Conservation (phyloP, 2,888 invertebrate species). For the Drosophila longiperda region DNA sequence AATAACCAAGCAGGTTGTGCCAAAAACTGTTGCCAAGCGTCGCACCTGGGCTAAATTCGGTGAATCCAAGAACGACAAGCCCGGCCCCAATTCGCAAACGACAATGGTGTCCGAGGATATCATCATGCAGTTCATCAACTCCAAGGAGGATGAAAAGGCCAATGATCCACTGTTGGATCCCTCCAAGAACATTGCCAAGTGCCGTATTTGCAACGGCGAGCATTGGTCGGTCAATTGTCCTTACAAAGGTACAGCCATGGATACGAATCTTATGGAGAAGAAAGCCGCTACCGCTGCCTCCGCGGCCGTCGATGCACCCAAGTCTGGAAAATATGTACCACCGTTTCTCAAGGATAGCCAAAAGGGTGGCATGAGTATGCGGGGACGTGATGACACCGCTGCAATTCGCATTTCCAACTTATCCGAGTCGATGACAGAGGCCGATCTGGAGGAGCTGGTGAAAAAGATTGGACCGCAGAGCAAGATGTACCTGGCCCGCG, state of each 20-base stretch:
- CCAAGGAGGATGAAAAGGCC: constrained; percentile 94
- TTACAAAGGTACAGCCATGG: constrained; percentile 95
- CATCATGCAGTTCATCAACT: constrained; percentile 95
- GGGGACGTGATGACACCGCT: constrained; percentile 91
- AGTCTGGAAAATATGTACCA: constrained; percentile 91
- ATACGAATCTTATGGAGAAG: constrained; percentile 88
- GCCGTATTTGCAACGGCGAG: constrained; percentile 96
- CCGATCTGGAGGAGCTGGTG: constrained; percentile 97
- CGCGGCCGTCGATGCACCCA: constrained; percentile 81
- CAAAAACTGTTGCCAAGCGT: constrained; percentile 95
- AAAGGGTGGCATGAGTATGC: constrained; percentile 89
- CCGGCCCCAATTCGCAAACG: constrained; percentile 99
- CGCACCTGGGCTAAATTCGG: constrained; percentile 99
- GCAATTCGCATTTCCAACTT: constrained; percentile 99
- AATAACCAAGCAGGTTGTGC: constrained; percentile 95
- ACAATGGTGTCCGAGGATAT: constrained; percentile 98
- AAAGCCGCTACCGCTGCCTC: constrained; percentile 85
- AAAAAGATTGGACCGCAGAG: constrained; percentile 96
- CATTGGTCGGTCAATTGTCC: constrained; percentile 99
- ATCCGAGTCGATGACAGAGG: constrained; percentile 97
- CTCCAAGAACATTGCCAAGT: constrained; percentile 90
- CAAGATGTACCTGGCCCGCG: constrained; percentile 98
- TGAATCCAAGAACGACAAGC: constrained; percentile 94
- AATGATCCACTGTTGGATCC: constrained; percentile 95
- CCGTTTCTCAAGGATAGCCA: constrained; percentile 95